Conservation (phyloP, 2,797 vertebrate genomes). For the Premnoplex brunnescens region DNA sequence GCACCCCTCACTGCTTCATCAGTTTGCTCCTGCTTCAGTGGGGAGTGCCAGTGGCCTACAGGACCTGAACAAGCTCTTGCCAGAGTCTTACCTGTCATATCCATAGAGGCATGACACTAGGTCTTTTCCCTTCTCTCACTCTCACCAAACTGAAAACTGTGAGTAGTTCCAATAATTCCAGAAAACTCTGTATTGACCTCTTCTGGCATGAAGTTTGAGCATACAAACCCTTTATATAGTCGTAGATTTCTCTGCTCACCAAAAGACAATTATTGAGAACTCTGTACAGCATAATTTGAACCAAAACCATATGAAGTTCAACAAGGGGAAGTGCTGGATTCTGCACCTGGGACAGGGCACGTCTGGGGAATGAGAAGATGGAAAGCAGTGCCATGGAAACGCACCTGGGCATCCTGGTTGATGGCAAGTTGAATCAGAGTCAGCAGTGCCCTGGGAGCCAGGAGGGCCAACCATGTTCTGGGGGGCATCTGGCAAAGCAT, state of each 20-base stretch:
- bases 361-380: background rate
- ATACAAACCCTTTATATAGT: background rate
- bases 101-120: background rate
- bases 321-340: background rate
- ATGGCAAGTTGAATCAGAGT: background rate
- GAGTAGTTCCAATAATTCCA: background rate
- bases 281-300: background rate
- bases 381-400: background rate
- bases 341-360: background rate
- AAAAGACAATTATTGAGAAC: accelerated
- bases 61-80: background rate
- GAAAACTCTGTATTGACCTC: background rate
- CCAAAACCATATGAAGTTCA: background rate
- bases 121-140: background rate
- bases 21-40: background rate
- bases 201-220: background rate
- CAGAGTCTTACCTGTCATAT: background rate
- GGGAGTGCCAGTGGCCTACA: background rate
- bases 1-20: background rate
- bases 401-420: background rate
- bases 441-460: background rate
- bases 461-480: background rate
- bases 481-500: background rate
- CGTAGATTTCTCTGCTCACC: background rate
- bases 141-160: background rate